Base-by-base conservation (phyloP, 2,113 vertebrate genomes). In the Prietella phreatophila region DNA sequence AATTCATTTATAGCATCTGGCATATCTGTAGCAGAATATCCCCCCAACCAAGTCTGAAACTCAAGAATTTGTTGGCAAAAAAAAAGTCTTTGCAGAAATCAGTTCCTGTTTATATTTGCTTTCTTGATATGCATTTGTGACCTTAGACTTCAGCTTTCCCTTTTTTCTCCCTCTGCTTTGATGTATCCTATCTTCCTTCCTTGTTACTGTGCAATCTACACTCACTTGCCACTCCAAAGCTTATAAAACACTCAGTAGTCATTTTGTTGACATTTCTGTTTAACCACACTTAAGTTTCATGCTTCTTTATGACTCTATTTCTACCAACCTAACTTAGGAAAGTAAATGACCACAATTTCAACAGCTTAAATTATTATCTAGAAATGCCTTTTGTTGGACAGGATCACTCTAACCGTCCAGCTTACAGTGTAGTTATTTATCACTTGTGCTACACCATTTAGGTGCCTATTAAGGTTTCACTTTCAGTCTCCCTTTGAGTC, bases 101-200 rank as follows among this genome's bases (percentile, higher is more conserved):
- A 20, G 56, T 86, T 86, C 39, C 56, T 78, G 85, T 63, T 85
- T 79, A 79, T 63, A 63, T 61, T 79, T 63, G 73, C 60, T 58
- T 76, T 61, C 22, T 47, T 11, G 2, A 47, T 39, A 5, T 2
- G 4, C 25, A n/a, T 83, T 30, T 50, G 10, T 63, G 36, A 60
- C 2, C 4, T 73, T 27, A 75, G 27, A 19, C 11, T 30, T 61
- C 36, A 61, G 53, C 67, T 36, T 67, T 30, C 27, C 11, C 17
- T 17, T 27, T 8, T 15, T 17, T 63, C 36, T 42, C 4, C 4
- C 33, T 47, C 10, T 39, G 33, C 25, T 25, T n/a, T 60, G 5
- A 75, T 78, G 63, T 61, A 20, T 84, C 30, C 13, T 2, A 78
- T 15, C 42, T 78, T 50, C 25, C 75, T n/a, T 78, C 5, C 25